These are phyloP conservation scores for Dipodomys stephensi DNA, from an alignment of 2,113 vertebrate genomes.

Conservation along the genomic window DNA sequence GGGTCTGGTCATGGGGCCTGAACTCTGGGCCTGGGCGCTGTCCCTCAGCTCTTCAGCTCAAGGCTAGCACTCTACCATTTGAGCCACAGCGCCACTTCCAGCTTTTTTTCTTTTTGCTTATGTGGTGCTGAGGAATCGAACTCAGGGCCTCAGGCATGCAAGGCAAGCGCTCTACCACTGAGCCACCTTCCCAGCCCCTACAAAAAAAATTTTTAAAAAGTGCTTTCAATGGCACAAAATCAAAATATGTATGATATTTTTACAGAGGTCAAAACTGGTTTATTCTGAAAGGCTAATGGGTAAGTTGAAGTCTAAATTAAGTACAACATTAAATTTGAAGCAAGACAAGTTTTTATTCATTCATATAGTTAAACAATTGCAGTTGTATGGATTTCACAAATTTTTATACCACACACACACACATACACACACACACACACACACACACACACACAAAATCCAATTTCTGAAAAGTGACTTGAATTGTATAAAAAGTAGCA, in stretches of 20 bases:
- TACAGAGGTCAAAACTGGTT: neutral
- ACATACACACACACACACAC: neutral
- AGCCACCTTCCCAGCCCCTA: too few relatives aligned
- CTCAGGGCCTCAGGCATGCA: too few relatives aligned
- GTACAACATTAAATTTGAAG: conserved; percentile 43
- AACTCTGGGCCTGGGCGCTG: too few relatives aligned
- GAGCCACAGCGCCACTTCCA: too few relatives aligned
- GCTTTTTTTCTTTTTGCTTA: too few relatives aligned
- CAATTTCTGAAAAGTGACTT: conserved; percentile 26
- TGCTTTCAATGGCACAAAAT: conserved; percentile 10
- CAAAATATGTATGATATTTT: neutral
- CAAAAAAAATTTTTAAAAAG: neutral
- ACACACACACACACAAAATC: neutral
- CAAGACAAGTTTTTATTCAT: conserved; percentile 28
- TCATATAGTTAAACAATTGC: neutral
- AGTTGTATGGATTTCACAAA: neutral
- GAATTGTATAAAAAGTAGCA: conserved; percentile 51
- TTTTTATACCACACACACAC: neutral
- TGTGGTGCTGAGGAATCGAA: too few relatives aligned
- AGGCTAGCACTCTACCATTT: too few relatives aligned
- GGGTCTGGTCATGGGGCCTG: too few relatives aligned
- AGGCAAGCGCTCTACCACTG: too few relatives aligned
- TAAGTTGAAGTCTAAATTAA: conserved; percentile 44
- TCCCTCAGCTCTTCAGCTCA: too few relatives aligned
- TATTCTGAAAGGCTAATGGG: conserved; percentile 23